Evolutionary conservation across 2,888 invertebrate species (phyloP).

Genomic region (Heteromurus nitidus): DNA sequence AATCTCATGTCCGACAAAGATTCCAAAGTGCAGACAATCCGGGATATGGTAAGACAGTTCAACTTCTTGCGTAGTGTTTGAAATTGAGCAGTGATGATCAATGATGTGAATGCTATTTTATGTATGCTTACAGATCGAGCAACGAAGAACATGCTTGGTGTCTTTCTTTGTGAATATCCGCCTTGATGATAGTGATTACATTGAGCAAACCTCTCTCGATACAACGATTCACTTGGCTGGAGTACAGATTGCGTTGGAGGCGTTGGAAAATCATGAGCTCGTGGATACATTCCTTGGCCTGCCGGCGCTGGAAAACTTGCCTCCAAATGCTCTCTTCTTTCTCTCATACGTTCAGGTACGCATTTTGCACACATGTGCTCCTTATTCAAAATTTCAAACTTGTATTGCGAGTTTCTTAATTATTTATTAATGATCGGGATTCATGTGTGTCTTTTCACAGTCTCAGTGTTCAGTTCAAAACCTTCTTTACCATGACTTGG

Average conservation of each 20-base stretch:
- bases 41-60: conserved; percentile 60
- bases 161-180: conserved; percentile 70
- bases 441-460: conserved; percentile 68
- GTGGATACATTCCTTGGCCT: conserved; percentile 54
- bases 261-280: conserved; percentile 54
- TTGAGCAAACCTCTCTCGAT: conserved; percentile 72
- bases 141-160: conserved; percentile 69
- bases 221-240: conserved; percentile 72
- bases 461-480: conserved; percentile 76
- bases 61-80: too few relatives aligned
- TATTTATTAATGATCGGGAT: background rate
- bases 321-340: conserved; percentile 79
- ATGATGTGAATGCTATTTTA: too few relatives aligned
- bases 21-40: conserved; percentile 69
- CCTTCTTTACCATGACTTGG: conserved; percentile 75
- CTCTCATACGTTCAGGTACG: conserved; percentile 79
- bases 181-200: conserved; percentile 71
- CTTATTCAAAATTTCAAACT: background rate
- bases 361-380: background rate
- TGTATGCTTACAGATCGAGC: conserved; percentile 70
- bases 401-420: conserved; percentile 9
- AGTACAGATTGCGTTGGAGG: conserved; percentile 69
- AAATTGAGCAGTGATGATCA: too few relatives aligned
- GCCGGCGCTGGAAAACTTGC: conserved; percentile 77
- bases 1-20: conserved; percentile 75